Base-by-base conservation (phyloP, 2,797 vertebrate genomes). In the Lemur catta region DNA sequence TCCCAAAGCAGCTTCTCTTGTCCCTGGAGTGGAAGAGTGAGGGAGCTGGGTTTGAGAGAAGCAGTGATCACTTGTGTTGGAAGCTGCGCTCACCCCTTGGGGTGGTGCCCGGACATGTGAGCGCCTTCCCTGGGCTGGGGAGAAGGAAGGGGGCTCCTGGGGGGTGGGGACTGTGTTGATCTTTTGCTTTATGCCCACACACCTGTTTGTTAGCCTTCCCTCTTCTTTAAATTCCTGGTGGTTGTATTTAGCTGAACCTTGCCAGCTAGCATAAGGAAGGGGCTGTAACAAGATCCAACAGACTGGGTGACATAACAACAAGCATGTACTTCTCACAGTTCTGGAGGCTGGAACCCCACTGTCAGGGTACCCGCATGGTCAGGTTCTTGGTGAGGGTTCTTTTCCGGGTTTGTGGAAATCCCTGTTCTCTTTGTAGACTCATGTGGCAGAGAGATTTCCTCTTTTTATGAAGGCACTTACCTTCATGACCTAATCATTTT, bases 211-310 rank as follows among this genome's bases (percentile, higher is more conserved):
- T 76, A 89, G 52, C 3, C 57, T 59, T 33, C 28, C 24, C 28
- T 50, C 78, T 89, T 55, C 10, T 55, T 35, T 35, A 50, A 33
- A 72, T 38, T 50, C 10, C 30, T 33, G 2, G 8, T 30, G 12
- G 4, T 59, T 91, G 74, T 74, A 57, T 46, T 92, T 91, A 71
- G 48, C 26, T 33, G 38, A 65, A 26, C 18, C 38, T 86, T 84
- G 6, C 10, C 8, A 48, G 24, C 46, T n/a, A 69, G 46, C 35
- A 24, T 33, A 74, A 33, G 28, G 7, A 28, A 2, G 30, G 30
- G 76, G 9, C 8, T 55, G 0, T 1, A 67, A 17, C 24, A 35
- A 20, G 33, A 24, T 57, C 14, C 35, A 11, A 8, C 43, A 20
- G 38, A 20, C 30, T n/a, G 0, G 1, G 18, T 18, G 30, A 4